Percentiles rank a stretch among this genome's conserved stretches.
These are phyloP conservation scores for Eumaeus atala DNA, from an alignment of 1,140 invertebrate species.

Conservation along the genomic window DNA sequence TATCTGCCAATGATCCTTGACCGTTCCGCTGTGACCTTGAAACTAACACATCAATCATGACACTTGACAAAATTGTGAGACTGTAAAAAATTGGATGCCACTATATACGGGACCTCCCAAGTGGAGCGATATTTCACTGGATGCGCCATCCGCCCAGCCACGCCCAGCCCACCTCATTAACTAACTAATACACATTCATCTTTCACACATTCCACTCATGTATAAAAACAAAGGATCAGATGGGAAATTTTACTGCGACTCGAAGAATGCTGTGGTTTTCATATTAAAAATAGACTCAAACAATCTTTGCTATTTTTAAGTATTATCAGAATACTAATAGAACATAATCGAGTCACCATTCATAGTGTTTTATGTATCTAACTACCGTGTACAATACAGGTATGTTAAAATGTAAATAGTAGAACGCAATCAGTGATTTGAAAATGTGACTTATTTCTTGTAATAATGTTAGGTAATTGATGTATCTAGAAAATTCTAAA, in stretches of 20 bases:
- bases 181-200: constrained; percentile 60
- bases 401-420: too few relatives aligned
- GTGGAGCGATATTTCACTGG: constrained; percentile 64
- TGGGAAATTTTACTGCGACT: background rate
- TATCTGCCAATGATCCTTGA: background rate
- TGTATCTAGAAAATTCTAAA: too few relatives aligned
- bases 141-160: constrained; percentile 48
- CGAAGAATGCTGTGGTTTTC: too few relatives aligned
- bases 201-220: constrained; percentile 45
- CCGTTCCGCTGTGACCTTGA: constrained; percentile 27
- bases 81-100: constrained; percentile 62
- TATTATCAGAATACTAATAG: too few relatives aligned
- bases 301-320: too few relatives aligned
- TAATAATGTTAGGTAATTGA: too few relatives aligned
- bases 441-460: too few relatives aligned
- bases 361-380: too few relatives aligned
- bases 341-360: too few relatives aligned
- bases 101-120: constrained; percentile 56
- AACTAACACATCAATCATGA: constrained; percentile 60
- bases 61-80: constrained; percentile 67
- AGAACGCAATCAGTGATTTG: too few relatives aligned
- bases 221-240: constrained; percentile 17
- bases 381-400: too few relatives aligned
- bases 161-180: constrained; percentile 61
- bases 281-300: too few relatives aligned